Conservation (phyloP, 2,113 vertebrate genomes). For the Hirundichthys speculiger region DNA sequence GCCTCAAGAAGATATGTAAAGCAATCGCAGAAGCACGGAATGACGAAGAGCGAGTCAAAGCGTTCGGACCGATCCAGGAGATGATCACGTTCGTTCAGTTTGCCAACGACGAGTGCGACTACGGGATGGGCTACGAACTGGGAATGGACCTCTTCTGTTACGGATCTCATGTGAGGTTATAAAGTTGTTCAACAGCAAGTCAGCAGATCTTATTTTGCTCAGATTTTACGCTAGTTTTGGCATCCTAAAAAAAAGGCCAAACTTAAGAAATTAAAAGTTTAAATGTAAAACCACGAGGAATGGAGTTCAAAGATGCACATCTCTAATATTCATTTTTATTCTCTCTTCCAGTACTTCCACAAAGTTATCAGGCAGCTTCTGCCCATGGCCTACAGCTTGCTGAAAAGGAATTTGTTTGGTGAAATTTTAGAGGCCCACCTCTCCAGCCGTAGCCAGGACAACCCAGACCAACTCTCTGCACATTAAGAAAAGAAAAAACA, state of each 20-base stretch:
- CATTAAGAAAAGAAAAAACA: constrained; percentile 69
- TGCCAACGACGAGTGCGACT: constrained; percentile 98
- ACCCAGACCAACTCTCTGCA: constrained; percentile 83
- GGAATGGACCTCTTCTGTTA: constrained; percentile 95
- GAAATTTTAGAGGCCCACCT: constrained; percentile 91
- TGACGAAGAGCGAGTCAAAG: constrained; percentile 90
- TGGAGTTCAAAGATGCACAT: not conserved
- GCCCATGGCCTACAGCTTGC: constrained; percentile 92
- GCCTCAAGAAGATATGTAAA: constrained; percentile 92
- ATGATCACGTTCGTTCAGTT: constrained; percentile 97
- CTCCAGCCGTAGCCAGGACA: constrained; percentile 81
- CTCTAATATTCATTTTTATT: constrained; percentile 6
- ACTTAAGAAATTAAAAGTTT: too few relatives aligned
- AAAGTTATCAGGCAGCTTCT: constrained; percentile 93
- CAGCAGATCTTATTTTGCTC: not conserved
- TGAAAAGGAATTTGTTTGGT: constrained; percentile 89
- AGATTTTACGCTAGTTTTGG: not conserved
- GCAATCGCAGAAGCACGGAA: constrained; percentile 87
- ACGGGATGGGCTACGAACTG: constrained; percentile 96
- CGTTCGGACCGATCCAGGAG: constrained; percentile 94
- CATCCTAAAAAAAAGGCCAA: not conserved
- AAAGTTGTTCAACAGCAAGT: not conserved
- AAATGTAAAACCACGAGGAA: too few relatives aligned
- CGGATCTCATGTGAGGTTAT: constrained; percentile 91
- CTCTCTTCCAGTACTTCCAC: constrained; percentile 89